phyloP scores from a whole-genome alignment of 1,140 invertebrate genomes.

The Caerostris darwini region DNA sequence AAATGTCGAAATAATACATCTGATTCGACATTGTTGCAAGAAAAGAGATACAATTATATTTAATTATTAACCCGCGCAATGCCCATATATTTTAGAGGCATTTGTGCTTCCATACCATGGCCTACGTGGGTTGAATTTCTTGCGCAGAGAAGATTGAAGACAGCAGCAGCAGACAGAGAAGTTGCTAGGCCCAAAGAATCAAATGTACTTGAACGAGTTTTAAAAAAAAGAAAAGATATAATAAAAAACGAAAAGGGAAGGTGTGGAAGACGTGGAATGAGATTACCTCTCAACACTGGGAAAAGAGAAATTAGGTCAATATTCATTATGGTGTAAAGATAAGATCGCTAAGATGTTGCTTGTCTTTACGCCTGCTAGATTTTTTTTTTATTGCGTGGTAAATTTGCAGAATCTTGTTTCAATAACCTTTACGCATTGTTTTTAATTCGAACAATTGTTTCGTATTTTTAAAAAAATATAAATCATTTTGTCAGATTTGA shows the following conservation, averaged over 20 bases:
- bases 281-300: not conserved
- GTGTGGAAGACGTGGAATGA: constrained; percentile 2
- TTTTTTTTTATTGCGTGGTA: not conserved
- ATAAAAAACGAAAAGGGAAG: constrained; percentile 40
- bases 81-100: not conserved
- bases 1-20: constrained; percentile 7
- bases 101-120: not conserved
- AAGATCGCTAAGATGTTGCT: not conserved
- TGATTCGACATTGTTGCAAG: not conserved
- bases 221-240: constrained; percentile 7
- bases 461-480: too few relatives aligned
- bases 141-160: not conserved
- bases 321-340: not conserved
- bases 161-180: not conserved
- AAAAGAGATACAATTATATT: constrained; percentile 37
- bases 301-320: not conserved
- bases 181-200: not conserved
- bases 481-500: too few relatives aligned
- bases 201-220: not conserved
- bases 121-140: not conserved
- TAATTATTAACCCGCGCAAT: constrained; percentile 44
- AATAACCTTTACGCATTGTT: not conserved
- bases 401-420: not conserved
- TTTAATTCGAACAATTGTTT: not conserved
- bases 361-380: not conserved